Evolutionary conservation across 1,140 invertebrate species (phyloP).

Genomic region (Whitmania pigra): DNA sequence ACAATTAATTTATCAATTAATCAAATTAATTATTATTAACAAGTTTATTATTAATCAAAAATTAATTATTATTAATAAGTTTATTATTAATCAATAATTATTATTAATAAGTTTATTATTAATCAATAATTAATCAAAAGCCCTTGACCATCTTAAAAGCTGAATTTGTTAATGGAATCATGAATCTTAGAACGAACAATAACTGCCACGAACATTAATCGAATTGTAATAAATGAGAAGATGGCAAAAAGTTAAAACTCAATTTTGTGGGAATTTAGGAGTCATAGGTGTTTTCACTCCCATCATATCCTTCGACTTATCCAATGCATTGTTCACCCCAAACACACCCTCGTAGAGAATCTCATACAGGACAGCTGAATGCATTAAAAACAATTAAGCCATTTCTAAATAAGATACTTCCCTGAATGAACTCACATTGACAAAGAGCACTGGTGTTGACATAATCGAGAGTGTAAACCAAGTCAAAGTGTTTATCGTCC

Average conservation of each 20-base stretch:
- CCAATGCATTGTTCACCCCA: conserved; percentile 2
- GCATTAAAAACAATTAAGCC: neutral
- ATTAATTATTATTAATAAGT: too few relatives aligned
- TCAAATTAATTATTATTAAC: neutral
- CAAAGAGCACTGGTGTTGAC: conserved; percentile 4
- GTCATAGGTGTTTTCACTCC: neutral
- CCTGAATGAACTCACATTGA: neutral
- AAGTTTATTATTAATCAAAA: too few relatives aligned
- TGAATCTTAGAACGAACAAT: too few relatives aligned
- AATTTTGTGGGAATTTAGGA: neutral
- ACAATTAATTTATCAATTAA: neutral
- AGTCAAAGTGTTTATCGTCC: conserved; percentile 11
- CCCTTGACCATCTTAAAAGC: too few relatives aligned
- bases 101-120: too few relatives aligned
- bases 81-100: too few relatives aligned
- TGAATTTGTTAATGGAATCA: too few relatives aligned
- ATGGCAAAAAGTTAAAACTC: neutral
- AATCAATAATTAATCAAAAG: too few relatives aligned
- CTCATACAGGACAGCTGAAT: conserved; percentile 15
- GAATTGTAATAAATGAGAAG: neutral
- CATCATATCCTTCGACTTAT: conserved; percentile 13
- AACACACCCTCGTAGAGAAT: conserved; percentile 16
- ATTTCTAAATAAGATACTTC: neutral
- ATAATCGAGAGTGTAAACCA: conserved; percentile 8
- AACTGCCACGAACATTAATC: too few relatives aligned